Percentiles rank a stretch among this genome's conserved stretches.
These are phyloP conservation scores for Regulus satrapa DNA, from an alignment of 2,113 vertebrate species.

Conservation along the genomic window DNA sequence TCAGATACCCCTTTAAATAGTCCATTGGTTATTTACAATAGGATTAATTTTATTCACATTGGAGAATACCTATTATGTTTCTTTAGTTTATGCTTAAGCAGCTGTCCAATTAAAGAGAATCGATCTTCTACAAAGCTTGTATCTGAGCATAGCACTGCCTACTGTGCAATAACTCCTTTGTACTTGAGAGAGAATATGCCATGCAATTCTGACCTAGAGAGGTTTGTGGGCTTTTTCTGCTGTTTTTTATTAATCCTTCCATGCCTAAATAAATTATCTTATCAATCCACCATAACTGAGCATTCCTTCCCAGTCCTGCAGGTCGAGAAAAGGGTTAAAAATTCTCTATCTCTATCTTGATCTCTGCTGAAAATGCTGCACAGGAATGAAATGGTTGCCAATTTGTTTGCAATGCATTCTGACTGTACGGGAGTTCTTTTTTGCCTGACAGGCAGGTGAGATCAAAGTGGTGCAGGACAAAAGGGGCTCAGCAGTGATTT, in stretches of 20 bases:
- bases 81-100: conserved; percentile 42
- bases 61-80: conserved; percentile 44
- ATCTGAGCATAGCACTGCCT: background rate
- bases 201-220: background rate
- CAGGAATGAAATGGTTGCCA: conserved; percentile 82
- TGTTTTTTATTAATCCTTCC: background rate
- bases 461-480: conserved; percentile 89
- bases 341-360: conserved; percentile 53
- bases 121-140: conserved; percentile 22
- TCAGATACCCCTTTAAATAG: conserved; percentile 25
- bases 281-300: background rate
- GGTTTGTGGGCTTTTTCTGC: background rate
- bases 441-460: conserved; percentile 92
- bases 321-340: conserved; percentile 68
- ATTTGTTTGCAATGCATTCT: conserved; percentile 89
- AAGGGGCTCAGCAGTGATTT: conserved; percentile 92
- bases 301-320: background rate
- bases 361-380: conserved; percentile 72
- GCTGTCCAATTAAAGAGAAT: conserved; percentile 55
- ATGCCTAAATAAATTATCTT: background rate
- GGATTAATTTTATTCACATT: conserved; percentile 62
- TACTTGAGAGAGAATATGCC: background rate
- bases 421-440: conserved; percentile 88
- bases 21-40: conserved; percentile 34
- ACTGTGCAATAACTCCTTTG: background rate